A percentile compares a stretch with the other conserved stretches of the same genome.
Evolutionary conservation across 2,113 vertebrate genomes (phyloP).

Genomic region (Percina caprodes): DNA sequence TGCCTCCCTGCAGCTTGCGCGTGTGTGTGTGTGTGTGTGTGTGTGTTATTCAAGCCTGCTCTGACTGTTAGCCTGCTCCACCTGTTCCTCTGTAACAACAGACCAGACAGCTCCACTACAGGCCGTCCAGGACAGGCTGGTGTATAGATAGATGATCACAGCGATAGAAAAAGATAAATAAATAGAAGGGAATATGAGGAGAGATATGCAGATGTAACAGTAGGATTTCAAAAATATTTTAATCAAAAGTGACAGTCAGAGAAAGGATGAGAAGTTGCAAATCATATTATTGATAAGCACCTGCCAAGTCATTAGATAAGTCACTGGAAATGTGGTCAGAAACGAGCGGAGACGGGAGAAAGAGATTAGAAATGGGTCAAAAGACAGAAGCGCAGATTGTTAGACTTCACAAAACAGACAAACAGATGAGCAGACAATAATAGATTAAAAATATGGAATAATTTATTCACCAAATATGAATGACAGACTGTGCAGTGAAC

Average conservation of each 20-base stretch:
- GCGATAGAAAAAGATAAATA: conserved; percentile 11
- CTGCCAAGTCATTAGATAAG: conserved; percentile 11
- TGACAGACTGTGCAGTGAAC: conserved; percentile 63
- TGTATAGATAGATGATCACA: conserved; percentile 34
- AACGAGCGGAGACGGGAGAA: neutral
- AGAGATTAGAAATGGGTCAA: neutral
- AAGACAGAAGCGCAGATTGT: conserved; percentile 29
- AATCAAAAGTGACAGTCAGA: conserved; percentile 16
- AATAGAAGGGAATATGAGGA: conserved; percentile 6
- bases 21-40: conserved; percentile 31
- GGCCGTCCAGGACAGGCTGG: conserved; percentile 38
- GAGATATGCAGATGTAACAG: conserved; percentile 34
- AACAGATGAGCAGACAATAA: conserved; percentile 61
- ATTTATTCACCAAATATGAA: conserved; percentile 73
- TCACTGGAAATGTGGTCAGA: neutral
- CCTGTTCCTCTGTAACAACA: conserved; percentile 76
- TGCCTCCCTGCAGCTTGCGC: conserved; percentile 64
- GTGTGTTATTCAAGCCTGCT: conserved; percentile 40
- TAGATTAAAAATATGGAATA: conserved; percentile 65
- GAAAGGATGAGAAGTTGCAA: conserved; percentile 17
- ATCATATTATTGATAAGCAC: conserved; percentile 21
- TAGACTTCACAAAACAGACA: neutral
- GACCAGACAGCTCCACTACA: conserved; percentile 64
- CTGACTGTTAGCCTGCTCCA: conserved; percentile 74
- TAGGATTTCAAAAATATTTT: conserved; percentile 6